phyloP scores from a whole-genome alignment of 2,113 vertebrate genomes.

The Labeo catla region DNA sequence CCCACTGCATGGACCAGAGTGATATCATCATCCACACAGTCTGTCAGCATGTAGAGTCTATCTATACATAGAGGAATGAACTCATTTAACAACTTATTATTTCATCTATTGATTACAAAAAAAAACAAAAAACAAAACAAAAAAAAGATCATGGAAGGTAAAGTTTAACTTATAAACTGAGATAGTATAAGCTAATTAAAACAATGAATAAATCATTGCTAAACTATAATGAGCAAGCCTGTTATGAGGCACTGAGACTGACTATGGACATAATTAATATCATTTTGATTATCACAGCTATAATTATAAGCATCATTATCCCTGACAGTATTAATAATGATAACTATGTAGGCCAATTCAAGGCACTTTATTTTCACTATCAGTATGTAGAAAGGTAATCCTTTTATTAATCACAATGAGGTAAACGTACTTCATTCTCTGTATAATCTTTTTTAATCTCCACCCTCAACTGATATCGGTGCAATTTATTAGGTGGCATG shows the following conservation, averaged over 20 bases:
- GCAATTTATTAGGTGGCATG: constrained; percentile 75
- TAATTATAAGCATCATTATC: constrained; percentile 73
- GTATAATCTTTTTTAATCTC: constrained; percentile 75
- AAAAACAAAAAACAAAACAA: neutral
- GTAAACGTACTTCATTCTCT: constrained; percentile 72
- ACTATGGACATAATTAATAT: constrained; percentile 18
- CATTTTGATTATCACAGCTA: constrained; percentile 74
- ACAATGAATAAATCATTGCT: neutral
- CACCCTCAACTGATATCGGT: constrained; percentile 66
- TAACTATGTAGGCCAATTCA: constrained; percentile 70
- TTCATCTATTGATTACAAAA: neutral
- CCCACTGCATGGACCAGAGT: neutral
- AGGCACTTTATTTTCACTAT: constrained; percentile 29
- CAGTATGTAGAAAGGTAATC: constrained; percentile 54
- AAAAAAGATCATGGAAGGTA: neutral
- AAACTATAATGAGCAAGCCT: constrained; percentile 1
- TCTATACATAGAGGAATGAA: neutral
- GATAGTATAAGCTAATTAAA: neutral
- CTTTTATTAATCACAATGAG: constrained; percentile 62
- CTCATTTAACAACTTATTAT: neutral
- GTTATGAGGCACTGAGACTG: constrained; percentile 8
- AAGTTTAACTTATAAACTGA: neutral
- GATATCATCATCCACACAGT: neutral
- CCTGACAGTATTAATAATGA: constrained; percentile 74
- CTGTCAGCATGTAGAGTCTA: neutral